Evolutionary conservation across 2,888 invertebrate genomes (phyloP).

Genomic region (Pecten maximus): DNA sequence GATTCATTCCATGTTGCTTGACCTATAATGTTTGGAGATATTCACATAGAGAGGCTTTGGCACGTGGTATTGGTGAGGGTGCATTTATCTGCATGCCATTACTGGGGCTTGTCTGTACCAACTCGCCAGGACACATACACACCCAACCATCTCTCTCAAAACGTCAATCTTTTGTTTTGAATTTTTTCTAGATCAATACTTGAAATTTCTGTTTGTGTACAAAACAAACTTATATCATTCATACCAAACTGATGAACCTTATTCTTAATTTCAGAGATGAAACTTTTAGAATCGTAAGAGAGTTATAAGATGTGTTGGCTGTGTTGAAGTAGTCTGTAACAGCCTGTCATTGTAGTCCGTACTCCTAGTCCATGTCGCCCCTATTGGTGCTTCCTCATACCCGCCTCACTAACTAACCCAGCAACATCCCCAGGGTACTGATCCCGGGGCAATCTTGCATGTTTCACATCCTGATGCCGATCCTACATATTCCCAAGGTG

Average conservation of each 20-base stretch:
- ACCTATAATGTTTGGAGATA: not conserved
- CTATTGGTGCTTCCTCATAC: not conserved
- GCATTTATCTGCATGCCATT: slow-evolving; percentile 33
- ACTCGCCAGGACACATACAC: not conserved
- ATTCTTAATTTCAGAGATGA: too few species aligned
- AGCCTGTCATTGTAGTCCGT: not conserved
- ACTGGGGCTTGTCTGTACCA: not conserved
- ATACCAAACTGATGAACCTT: too few species aligned
- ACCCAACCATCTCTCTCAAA: not conserved
- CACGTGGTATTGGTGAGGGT: slow-evolving; percentile 32
- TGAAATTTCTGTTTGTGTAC: too few species aligned
- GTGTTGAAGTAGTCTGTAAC: not conserved
- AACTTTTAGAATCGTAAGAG: not conserved
- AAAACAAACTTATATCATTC: too few species aligned
- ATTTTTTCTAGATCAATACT: too few species aligned
- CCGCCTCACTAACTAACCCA: not conserved
- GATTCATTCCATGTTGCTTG: slow-evolving; percentile 25
- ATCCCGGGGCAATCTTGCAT: not conserved
- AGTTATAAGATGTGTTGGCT: not conserved
- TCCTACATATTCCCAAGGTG: too few species aligned
- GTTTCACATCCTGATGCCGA: not conserved
- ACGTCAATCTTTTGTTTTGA: too few species aligned
- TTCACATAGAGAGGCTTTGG: slow-evolving; percentile 32
- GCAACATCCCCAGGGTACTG: not conserved
- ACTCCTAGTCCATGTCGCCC: not conserved